Conservation (phyloP, 1,140 invertebrate genomes). For the Parapsyche elsis region DNA sequence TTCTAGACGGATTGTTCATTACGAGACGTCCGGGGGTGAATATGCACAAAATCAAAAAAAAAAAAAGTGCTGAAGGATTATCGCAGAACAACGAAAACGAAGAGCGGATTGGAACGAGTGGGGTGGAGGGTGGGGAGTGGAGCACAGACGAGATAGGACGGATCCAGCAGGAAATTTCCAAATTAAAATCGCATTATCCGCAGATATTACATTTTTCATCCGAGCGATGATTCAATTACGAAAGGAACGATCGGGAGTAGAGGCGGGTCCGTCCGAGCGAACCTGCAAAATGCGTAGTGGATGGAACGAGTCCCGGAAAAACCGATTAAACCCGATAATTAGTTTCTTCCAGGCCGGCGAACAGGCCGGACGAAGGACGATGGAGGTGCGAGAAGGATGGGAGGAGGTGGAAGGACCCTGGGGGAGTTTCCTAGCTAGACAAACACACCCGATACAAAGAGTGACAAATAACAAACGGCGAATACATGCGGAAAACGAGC, state of each 20-base stretch:
- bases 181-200: constrained; percentile 55
- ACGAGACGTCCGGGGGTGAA: not conserved
- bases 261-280: constrained; percentile 37
- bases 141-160: constrained; percentile 27
- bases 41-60: constrained; percentile 6
- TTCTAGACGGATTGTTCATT: not conserved
- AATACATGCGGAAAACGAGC: not conserved
- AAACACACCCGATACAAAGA: not conserved
- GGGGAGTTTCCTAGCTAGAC: not conserved
- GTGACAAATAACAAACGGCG: constrained; percentile 6
- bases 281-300: constrained; percentile 48
- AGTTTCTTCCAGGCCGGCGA: constrained; percentile 52
- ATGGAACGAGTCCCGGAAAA: constrained; percentile 40
- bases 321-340: constrained; percentile 53
- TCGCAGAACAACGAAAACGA: not conserved
- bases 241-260: constrained; percentile 45
- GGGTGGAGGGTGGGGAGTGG: not conserved
- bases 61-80: not conserved
- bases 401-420: not conserved
- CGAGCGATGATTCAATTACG: constrained; percentile 50
- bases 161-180: constrained; percentile 47
- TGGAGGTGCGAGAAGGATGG: not conserved
- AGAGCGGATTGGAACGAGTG: too few species aligned
- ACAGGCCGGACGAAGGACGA: constrained; percentile 39
- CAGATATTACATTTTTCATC: constrained; percentile 54